Base-by-base conservation (phyloP, 2,113 vertebrate genomes). In the Rousettus leschenaultii region DNA sequence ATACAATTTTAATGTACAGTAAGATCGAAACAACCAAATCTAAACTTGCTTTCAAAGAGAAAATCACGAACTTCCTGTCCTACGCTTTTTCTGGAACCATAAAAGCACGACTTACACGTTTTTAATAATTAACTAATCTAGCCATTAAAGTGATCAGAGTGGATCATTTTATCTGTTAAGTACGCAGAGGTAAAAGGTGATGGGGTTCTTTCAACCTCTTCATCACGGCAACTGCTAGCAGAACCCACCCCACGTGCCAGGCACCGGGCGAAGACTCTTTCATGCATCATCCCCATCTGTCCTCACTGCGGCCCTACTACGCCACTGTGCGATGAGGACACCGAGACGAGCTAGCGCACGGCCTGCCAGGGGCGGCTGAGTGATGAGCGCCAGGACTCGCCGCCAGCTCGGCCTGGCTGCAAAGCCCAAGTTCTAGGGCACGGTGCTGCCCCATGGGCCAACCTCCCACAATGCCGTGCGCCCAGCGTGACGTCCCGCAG, bases 211-310 rank as follows among this genome's bases (percentile, higher is more conserved):
- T 15, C 4, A 4, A 2, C 28, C 12, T 40, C 55, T 73, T 30
- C 26, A 19, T 5, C 19, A 30, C 16, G 9, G 40, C 2, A 2
- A 22, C 78, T 2, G 4, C 30, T 14, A 0, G 11, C 8, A 1
- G 3, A 35, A 15, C 2, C 0, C 0, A 0, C 26, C 0, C 33
- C 1, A 2, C 0, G 19, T 5, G 11, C 13, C 33, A 15, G 0
- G 5, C 51, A 3, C 28, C 5, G 10, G 71, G 38, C 59, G 5
- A 3, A 1, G 21, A 2, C 5, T 11, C 45, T 38, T 4, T 11
- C 4, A 1, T 0, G 12, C 0, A 8, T 16, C 0, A 30, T 19
- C 40, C 24, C 82, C 75, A 5, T 13, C 2, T 13, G 8, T 61
- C 40, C 82, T 45, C 28, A 0, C 5, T 7, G 24, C 0, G 1